A percentile compares a stretch with the other conserved stretches of the same genome.
Conservation (phyloP, 2,888 invertebrate genomes). For the Melinaea menophilus region DNA sequence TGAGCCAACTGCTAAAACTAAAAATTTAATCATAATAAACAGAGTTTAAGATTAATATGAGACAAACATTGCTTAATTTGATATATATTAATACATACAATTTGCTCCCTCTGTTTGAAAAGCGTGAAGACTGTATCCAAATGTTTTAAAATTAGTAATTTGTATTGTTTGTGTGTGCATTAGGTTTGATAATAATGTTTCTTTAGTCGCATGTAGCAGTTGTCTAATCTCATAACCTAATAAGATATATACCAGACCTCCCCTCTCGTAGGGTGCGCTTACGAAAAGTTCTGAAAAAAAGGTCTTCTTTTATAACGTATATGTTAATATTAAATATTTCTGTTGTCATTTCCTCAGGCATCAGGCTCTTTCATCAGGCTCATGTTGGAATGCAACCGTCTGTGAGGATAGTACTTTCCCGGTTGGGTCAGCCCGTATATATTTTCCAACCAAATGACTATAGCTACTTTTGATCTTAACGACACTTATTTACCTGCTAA, state of each 20-base stretch:
- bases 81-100: constrained; percentile 39
- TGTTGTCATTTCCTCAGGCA: no score
- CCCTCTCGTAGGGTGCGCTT: constrained; percentile 56
- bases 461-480: background rate
- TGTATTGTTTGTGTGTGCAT: constrained; percentile 43
- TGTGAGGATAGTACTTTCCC: no score
- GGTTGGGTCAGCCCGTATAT: background rate
- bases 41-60: background rate
- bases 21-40: constrained; percentile 12
- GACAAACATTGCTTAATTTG: background rate
- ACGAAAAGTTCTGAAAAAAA: constrained; percentile 55
- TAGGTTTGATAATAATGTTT: constrained; percentile 38
- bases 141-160: constrained; percentile 28
- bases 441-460: background rate
- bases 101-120: constrained; percentile 48
- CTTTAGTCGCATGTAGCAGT: constrained; percentile 17
- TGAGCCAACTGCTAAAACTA: constrained; percentile 55
- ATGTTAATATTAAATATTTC: no score
- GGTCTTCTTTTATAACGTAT: background rate
- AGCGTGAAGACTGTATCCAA: constrained; percentile 54
- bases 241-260: constrained; percentile 51
- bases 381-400: no score
- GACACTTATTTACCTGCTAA: constrained; percentile 41
- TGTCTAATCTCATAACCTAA: constrained; percentile 47
- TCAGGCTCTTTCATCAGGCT: no score